Conservation (phyloP, 23 tunicate genomes). For the Ascidia mentula region DNA sequence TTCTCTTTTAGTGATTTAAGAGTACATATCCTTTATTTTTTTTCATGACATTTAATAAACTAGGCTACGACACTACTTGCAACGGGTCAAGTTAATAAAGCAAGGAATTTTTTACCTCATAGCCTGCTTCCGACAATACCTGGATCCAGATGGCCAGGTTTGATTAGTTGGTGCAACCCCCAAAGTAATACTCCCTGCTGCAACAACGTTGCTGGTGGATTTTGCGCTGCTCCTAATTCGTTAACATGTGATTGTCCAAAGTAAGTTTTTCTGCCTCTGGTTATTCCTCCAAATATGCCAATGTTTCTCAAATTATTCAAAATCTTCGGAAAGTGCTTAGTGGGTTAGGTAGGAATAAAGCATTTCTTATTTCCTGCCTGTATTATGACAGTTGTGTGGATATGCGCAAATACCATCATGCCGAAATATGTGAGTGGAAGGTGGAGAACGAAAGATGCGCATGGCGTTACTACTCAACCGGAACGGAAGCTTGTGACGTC, state of each 20-base stretch:
- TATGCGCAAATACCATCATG: conserved; percentile 26
- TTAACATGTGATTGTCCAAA: neutral
- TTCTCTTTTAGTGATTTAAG: too few relatives aligned
- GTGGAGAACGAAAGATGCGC: conserved; percentile 14
- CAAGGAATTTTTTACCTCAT: too few relatives aligned
- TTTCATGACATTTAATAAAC: too few relatives aligned
- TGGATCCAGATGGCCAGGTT: neutral
- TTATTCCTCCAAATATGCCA: neutral
- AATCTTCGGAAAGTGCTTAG: too few relatives aligned
- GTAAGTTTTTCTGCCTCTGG: neutral
- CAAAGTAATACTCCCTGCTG: neutral
- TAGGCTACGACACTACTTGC: too few relatives aligned
- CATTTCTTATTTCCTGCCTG: too few relatives aligned
- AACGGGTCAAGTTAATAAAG: too few relatives aligned
- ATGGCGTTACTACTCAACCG: conserved; percentile 22
- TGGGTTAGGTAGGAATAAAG: too few relatives aligned
- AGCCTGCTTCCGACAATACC: neutral
- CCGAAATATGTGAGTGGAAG: conserved; percentile 38
- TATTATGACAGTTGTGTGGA: conserved; percentile 28
- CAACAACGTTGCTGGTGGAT: neutral
- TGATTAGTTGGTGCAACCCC: neutral
- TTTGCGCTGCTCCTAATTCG: neutral
- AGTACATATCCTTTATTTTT: too few relatives aligned
- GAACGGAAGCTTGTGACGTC: conserved; percentile 30
- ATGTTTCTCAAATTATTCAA: too few relatives aligned